These are phyloP conservation scores for Pithys albifrons DNA, from an alignment of 2,113 vertebrate species.

Conservation along the genomic window DNA sequence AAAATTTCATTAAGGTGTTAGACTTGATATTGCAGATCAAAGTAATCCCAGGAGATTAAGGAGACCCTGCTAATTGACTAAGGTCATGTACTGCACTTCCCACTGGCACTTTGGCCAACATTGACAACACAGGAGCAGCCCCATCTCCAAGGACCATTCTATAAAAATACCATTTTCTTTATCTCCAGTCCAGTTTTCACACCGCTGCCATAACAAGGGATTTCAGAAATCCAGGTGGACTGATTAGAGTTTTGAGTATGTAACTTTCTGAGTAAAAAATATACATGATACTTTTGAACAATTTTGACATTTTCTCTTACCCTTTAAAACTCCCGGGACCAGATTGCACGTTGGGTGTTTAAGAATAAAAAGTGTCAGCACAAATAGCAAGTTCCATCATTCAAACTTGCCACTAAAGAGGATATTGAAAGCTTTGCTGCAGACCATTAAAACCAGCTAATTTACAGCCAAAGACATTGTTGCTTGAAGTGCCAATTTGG, in stretches of 20 bases:
- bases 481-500: constrained; percentile 50
- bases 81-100: constrained; percentile 70
- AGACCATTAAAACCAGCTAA: constrained; percentile 69
- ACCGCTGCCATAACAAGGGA: constrained; percentile 62
- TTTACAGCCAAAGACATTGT: constrained; percentile 56
- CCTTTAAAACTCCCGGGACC: constrained; percentile 74
- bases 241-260: constrained; percentile 76
- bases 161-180: constrained; percentile 77
- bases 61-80: constrained; percentile 76
- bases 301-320: constrained; percentile 77
- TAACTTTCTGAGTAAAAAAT: constrained; percentile 71
- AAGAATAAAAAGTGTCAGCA: constrained; percentile 74
- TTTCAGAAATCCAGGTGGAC: constrained; percentile 68
- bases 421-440: constrained; percentile 59
- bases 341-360: constrained; percentile 62
- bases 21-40: constrained; percentile 74
- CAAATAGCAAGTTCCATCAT: constrained; percentile 67
- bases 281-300: constrained; percentile 76
- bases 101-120: constrained; percentile 66
- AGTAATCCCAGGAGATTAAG: constrained; percentile 67
- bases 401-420: constrained; percentile 70
- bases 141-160: constrained; percentile 69
- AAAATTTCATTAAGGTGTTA: constrained; percentile 76
- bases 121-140: constrained; percentile 65
- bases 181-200: constrained; percentile 69